phyloP scores from a whole-genome alignment of 2,113 vertebrate species.

The Saccopteryx bilineata region DNA sequence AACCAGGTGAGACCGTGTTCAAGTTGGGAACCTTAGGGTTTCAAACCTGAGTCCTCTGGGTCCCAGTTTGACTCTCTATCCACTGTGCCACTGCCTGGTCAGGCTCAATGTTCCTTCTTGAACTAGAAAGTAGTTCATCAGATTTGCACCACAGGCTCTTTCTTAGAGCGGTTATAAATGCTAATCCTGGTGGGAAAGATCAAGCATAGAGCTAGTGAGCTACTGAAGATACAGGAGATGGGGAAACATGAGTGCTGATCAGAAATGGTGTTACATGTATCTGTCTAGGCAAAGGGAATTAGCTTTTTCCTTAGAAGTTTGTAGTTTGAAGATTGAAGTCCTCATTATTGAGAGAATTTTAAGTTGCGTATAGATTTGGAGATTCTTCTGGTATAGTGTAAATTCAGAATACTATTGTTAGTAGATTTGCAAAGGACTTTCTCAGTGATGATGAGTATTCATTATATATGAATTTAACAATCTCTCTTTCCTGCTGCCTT shows the following conservation, averaged over 20 bases:
- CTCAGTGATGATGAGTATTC: not conserved
- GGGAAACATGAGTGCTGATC: not conserved
- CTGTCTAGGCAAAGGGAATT: not conserved
- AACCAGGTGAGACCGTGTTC: no score
- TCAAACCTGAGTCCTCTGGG: no score
- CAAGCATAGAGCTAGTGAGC: not conserved
- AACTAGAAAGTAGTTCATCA: not conserved
- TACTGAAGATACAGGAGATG: not conserved
- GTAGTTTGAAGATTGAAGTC: no score
- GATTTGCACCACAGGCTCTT: not conserved
- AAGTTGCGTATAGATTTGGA: not conserved
- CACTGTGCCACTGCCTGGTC: no score
- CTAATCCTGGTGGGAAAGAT: not conserved
- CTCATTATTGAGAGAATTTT: not conserved
- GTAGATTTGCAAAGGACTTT: not conserved
- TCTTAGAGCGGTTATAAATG: not conserved
- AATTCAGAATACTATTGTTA: not conserved
- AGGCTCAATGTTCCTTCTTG: not conserved
- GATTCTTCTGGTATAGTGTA: not conserved
- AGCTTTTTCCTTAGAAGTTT: not conserved
- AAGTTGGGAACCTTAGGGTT: no score
- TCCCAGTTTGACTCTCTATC: no score
- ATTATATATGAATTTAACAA: not conserved
- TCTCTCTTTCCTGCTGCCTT: not conserved
- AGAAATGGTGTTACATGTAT: not conserved